Percentiles rank a stretch among this genome's conserved stretches.
phyloP scores from a whole-genome alignment of 2,888 invertebrate species.

The Erebia palarica region DNA sequence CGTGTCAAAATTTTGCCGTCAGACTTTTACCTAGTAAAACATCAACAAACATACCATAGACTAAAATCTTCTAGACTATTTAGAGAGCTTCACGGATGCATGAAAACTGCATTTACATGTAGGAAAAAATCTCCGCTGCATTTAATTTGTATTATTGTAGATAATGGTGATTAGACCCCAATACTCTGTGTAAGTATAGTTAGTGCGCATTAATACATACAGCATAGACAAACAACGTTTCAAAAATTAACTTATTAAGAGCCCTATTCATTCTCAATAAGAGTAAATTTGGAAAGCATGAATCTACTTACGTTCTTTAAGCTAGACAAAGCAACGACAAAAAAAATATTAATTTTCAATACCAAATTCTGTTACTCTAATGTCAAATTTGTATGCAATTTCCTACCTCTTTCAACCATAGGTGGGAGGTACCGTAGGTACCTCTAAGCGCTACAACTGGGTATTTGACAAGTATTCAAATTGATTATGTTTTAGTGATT shows the following conservation, averaged over 20 bases:
- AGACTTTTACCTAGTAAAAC: slow-evolving; percentile 28
- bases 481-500: too few species aligned
- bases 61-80: slow-evolving; percentile 67
- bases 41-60: slow-evolving; percentile 56
- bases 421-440: too few species aligned
- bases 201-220: slow-evolving; percentile 34
- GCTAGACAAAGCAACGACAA: too few species aligned
- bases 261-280: background rate
- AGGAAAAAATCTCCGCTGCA: slow-evolving; percentile 68
- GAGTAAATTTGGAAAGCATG: background rate
- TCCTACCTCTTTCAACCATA: too few species aligned
- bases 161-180: slow-evolving; percentile 66
- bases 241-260: background rate
- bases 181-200: slow-evolving; percentile 52
- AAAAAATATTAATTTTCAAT: too few species aligned
- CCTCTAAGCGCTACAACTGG: too few species aligned
- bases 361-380: too few species aligned
- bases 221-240: slow-evolving; percentile 16
- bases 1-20: slow-evolving; percentile 2
- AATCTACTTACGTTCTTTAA: background rate
- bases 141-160: slow-evolving; percentile 74
- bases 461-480: too few species aligned
- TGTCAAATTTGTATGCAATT: too few species aligned
- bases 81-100: slow-evolving; percentile 63
- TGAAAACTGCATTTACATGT: slow-evolving; percentile 60